Base-by-base conservation (phyloP, 2,797 vertebrate species). In the Lophotriccus pileatus region DNA sequence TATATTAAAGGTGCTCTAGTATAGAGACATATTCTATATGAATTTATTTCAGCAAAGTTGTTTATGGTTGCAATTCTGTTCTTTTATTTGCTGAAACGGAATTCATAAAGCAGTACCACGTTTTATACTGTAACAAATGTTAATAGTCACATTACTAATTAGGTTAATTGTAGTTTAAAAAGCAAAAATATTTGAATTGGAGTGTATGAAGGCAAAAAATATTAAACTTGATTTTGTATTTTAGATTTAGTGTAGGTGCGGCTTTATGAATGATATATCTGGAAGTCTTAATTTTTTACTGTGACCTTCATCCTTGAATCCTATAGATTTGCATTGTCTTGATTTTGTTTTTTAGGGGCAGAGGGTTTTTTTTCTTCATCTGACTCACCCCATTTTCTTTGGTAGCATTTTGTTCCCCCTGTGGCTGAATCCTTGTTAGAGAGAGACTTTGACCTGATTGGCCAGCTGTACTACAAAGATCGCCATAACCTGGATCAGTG, bases 401-500 rank as follows among this genome's bases (percentile, higher is more conserved):
- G 97, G 85, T 97, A 98, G 98, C 98, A 98, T 97, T 99, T 99
- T 97, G 91, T 99, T 89, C 98, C 99, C 9, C 44, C 97, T 22
- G 97, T 98, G 91, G 98, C 98, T 25, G 98, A 98, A 97, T 96
- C 97, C 68, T 91, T 99, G 94, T 95, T 98, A 97, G 98, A 97
- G 93, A 97, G 97, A 90, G 98, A 98, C 91, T 98, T 98, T 92
- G 98, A 99, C 89, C 97, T 99, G 93, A 98, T 99, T 87, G 99
- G 99, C 78, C 98, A 98, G 67, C 98, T 99, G 68, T 98, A 98
- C 97, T 99, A 99, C 98, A 99, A 99, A 96, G 99, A 99, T 70
- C 99, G 99, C 85, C 99, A 99, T 5, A 98, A 98, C 89, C 98
- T 99, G 72, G 98, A 99, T 97, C 98, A 99, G 89, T 99, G 99